phyloP scores from a whole-genome alignment of 2,113 vertebrate species.

The Tachuris rubrigastra region DNA sequence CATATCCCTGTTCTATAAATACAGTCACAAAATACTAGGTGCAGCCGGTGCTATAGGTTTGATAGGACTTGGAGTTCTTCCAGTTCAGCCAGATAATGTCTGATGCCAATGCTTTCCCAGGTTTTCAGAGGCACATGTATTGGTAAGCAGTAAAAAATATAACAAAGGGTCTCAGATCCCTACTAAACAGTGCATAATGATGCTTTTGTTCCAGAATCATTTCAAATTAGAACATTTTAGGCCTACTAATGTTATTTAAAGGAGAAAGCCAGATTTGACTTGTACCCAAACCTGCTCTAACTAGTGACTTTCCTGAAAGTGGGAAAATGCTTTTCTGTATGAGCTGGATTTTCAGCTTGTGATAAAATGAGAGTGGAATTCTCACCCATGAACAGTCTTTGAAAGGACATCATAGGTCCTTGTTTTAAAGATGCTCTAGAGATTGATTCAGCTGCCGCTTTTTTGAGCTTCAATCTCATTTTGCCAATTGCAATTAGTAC shows the following conservation, averaged over 20 bases:
- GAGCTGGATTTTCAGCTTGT: neutral
- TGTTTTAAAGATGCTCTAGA: neutral
- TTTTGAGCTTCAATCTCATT: neutral
- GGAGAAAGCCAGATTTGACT: neutral
- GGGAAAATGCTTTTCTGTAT: neutral
- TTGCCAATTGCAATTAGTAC: neutral
- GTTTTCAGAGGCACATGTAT: neutral
- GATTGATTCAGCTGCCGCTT: neutral
- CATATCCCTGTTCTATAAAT: slow-evolving; percentile 9
- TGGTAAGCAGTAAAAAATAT: neutral
- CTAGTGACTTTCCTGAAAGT: neutral
- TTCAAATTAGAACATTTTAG: neutral
- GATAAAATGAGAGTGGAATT: neutral
- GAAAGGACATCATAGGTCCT: neutral
- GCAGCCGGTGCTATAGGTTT: neutral
- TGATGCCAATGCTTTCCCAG: neutral
- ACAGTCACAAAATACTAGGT: neutral
- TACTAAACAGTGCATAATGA: neutral
- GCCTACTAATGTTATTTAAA: neutral
- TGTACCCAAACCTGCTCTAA: neutral
- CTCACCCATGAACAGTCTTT: fast-evolving
- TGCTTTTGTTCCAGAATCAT: neutral
- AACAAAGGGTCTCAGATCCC: neutral
- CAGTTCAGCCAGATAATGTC: neutral
- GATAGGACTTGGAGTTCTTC: neutral